These are phyloP conservation scores for Philereme vetulata DNA, from an alignment of 2,888 invertebrate genomes.

Conservation along the genomic window DNA sequence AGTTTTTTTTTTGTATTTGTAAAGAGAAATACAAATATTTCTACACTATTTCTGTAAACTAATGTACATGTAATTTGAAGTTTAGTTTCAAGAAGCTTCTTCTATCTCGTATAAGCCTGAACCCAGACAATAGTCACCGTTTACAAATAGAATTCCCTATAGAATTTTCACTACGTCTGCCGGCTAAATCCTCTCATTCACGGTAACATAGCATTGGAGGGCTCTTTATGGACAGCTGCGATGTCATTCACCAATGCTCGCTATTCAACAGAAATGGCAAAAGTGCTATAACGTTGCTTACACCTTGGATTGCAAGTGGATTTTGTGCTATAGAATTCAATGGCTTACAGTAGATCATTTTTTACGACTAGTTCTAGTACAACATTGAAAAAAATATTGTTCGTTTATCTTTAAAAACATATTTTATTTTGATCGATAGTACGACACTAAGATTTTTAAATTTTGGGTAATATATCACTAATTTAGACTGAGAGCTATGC, in stretches of 20 bases:
- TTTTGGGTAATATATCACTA: too few species aligned
- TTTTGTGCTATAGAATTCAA: constrained; percentile 4
- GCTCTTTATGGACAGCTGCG: constrained; percentile 56
- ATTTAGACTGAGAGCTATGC: too few species aligned
- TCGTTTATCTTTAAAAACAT: too few species aligned
- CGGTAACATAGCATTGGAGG: constrained; percentile 40
- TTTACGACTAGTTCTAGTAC: too few species aligned
- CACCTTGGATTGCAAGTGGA: constrained; percentile 23
- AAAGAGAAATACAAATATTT: too few species aligned
- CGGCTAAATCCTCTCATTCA: constrained; percentile 41
- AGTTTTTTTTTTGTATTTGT: too few species aligned
- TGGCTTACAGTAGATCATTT: neutral
- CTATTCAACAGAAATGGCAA: constrained; percentile 43
- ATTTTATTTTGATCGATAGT: too few species aligned
- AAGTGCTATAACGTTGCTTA: constrained; percentile 40
- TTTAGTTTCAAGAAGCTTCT: neutral
- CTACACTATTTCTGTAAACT: too few species aligned
- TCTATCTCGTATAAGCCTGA: neutral
- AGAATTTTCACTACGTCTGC: constrained; percentile 29
- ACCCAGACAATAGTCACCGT: constrained; percentile 18
- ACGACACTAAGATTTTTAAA: too few species aligned
- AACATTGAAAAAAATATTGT: too few species aligned
- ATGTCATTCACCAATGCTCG: constrained; percentile 48
- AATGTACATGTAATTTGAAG: too few species aligned
- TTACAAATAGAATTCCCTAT: constrained; percentile 23